Evolutionary conservation across 2,797 vertebrate species (phyloP).

Genomic region (Cuniculus paca): DNA sequence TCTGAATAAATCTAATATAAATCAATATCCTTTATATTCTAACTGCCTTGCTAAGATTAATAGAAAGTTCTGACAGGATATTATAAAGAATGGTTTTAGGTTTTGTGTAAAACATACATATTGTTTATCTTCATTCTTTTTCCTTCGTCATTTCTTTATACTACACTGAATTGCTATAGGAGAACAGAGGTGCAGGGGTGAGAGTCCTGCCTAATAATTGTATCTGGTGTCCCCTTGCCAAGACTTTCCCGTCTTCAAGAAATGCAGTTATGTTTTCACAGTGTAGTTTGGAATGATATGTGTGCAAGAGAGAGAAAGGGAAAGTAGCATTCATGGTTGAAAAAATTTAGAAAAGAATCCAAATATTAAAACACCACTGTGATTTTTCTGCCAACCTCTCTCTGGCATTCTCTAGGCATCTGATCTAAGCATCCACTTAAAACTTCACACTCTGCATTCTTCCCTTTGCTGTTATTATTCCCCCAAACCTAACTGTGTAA

Average conservation of each 20-base stretch:
- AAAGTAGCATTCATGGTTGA: neutral
- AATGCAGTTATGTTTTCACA: neutral
- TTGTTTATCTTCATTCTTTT: neutral
- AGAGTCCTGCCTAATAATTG: neutral
- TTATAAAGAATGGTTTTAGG: neutral
- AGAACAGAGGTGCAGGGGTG: neutral
- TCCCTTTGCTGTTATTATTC: neutral
- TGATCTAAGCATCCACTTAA: neutral
- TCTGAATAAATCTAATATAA: neutral
- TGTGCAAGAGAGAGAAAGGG: neutral
- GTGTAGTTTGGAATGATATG: neutral
- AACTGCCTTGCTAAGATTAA: neutral
- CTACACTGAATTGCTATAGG: neutral
- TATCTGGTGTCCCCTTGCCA: neutral
- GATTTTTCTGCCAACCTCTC: neutral
- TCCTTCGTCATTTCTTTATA: neutral
- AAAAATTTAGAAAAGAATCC: neutral
- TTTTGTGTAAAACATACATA: neutral
- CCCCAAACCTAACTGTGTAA: neutral
- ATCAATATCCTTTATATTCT: neutral
- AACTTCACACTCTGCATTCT: neutral
- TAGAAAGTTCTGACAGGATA: neutral
- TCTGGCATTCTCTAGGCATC: neutral
- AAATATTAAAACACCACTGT: neutral
- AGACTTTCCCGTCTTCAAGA: neutral